Evolutionary conservation across 2,113 vertebrate species (phyloP), one percentile per base, ranked within the genome.

Genomic region (Neodon shergylaensis): DNA sequence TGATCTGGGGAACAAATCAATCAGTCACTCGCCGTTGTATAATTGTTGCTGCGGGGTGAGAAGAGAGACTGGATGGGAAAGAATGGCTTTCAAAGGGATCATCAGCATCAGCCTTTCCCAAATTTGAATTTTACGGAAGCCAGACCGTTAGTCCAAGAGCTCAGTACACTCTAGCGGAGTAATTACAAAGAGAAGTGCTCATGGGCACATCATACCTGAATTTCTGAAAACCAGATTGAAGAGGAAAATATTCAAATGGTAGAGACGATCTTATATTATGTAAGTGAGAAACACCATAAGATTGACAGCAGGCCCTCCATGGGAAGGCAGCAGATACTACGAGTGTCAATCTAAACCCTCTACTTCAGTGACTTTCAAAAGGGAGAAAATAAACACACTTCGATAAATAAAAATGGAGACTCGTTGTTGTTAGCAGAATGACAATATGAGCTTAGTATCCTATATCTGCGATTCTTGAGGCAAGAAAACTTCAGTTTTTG

Each of bases 381-480:
- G 16, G 77, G 31, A 88, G 81, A 97, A 94, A 92, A 78, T 88
- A 91, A 83, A 96, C 47, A 78, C 0, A 86, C 24, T 65, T 88
- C 42, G 54, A 65, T 52, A 88, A 96, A 39, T 79, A 76, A 63
- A 86, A 97, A 47, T 28, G 19, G 36, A 83, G 11, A 90, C 9
- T 66, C 36, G 28, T 44, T 86, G 1, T n/a, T 82, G 61, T 39
- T 33, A 87, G 79, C 28, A 90, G 76, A 82, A 70, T 52, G 49
- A 88, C 16, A 81, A 21, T 89, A 28, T 39, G 73, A 42, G 1
- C 58, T 68, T 47, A 85, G 2, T 9, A 22, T 21, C n/a, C 21
- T 39, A 58, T 66, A 77, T 47, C 31, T 85, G 10, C 13, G 78
- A 78, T 44, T 42, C 14, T 84, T 66, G 21, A 24, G 72, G 31